Conservation (phyloP, 1,140 invertebrate genomes). For the fruit fly (Drosophila melanogaster) region Release_6_plus_ISO1_MT NT_037436.4:6355001-6355500, state of each 20-base stretch:
- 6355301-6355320: conserved; percentile 10
- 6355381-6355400: conserved; percentile 60
- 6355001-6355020: conserved; percentile 65
- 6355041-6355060: not conserved
- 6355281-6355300: conserved; percentile 1
- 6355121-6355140: too few relatives aligned
- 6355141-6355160: too few relatives aligned
- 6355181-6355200: too few relatives aligned
- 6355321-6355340: conserved; percentile 46
- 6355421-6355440: conserved; percentile 31
- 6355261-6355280: not conserved
- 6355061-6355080: too few relatives aligned
- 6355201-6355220: too few relatives aligned
- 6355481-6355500: conserved; percentile 45
- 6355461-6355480: conserved; percentile 56
- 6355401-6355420: conserved; percentile 11
- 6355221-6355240: too few relatives aligned
- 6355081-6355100: too few relatives aligned
- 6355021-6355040: conserved; percentile 46
- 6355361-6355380: conserved; percentile 41
- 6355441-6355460: conserved; percentile 68
- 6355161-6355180: too few relatives aligned
- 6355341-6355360: conserved; percentile 20
- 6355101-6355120: too few relatives aligned
- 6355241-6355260: not conserved